A percentile compares a stretch with the other conserved stretches of the same genome.
Evolutionary conservation across 2,888 invertebrate genomes (phyloP).

Genomic region (Drosophila fulvimacula): DNA sequence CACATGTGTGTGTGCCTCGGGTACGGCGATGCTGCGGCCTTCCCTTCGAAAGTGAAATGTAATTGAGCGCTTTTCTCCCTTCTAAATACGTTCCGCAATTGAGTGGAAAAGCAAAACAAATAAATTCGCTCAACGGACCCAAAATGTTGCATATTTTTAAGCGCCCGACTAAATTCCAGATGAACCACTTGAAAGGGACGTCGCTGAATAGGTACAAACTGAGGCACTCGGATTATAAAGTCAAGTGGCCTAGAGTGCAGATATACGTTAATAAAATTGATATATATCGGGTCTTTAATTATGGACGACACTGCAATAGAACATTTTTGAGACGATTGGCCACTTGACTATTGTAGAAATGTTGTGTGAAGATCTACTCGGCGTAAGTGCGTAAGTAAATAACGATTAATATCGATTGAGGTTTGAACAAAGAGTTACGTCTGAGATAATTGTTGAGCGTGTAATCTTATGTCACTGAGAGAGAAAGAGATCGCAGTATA

Average conservation of each 20-base stretch:
- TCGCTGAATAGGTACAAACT: not conserved
- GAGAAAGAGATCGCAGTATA: too few species aligned
- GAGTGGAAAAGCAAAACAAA: conserved; percentile 44
- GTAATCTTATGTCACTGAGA: too few species aligned
- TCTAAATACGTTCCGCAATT: conserved; percentile 60
- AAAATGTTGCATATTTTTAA: conserved; percentile 67
- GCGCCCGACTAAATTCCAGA: conserved; percentile 48
- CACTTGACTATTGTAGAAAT: too few species aligned
- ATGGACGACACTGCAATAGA: too few species aligned
- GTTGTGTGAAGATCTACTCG: too few species aligned
- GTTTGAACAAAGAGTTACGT: too few species aligned
- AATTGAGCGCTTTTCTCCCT: conserved; percentile 59
- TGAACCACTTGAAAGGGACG: not conserved
- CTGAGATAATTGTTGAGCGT: too few species aligned
- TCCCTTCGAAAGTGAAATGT: conserved; percentile 78
- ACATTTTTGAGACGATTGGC: too few species aligned
- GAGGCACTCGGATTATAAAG: not conserved
- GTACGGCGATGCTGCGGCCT: conserved; percentile 48
- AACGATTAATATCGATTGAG: too few species aligned
- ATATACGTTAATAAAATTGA: not conserved
- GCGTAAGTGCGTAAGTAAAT: too few species aligned
- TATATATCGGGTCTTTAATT: too few species aligned
- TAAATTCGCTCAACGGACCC: conserved; percentile 33
- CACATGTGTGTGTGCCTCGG: conserved; percentile 2
- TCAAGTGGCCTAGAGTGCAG: not conserved